Base-by-base conservation (phyloP, 1,140 invertebrate genomes). In the Pseudomyrmex pallidus region DNA sequence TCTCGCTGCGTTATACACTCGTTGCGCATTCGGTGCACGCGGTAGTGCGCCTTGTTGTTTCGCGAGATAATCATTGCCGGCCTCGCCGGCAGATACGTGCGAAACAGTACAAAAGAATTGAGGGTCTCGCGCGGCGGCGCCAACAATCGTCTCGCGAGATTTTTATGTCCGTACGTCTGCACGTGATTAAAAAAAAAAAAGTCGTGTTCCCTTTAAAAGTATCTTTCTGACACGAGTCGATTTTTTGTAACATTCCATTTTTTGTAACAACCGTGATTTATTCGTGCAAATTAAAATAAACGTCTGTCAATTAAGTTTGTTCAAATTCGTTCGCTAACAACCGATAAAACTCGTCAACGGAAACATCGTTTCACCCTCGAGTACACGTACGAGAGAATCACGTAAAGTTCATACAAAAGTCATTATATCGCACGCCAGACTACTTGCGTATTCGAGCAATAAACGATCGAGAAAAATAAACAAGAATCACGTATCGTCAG, bases 31-130 rank as follows among this genome's bases (percentile, higher is more conserved):
- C 62, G 62, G 17, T 17, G 50, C 13, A 22, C n/a, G 48, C 20
- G 20, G 22, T 25, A 35, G 25, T 17, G 62, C 13, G 44, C 9
- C 9, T 20, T 59, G n/a, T 59, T 59, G n/a, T 59, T 59, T 59
- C 57, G 73, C 59, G 7, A 64, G n/a, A 67, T 12, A 46, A 17
- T 15, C 48, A 52, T 68, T 68, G 66, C 48, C 35, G 8, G n/a
- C 22, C 46, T 50, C 46, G 64, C 46, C 20, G n/a, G 46, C n/a
- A 12, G 17, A 67, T 46, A 50, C 20, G 52, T 13, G 67, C 48
- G 15, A 70, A 70, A 70, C 35, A 62, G 48, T 44, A 67, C 74
- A 68, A 78, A 68, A 68, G 25, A 78, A 68, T 67, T 56, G 74
- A 35, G 44, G 61, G 62, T 22, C 13, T 77, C 15, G 17, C 35